Evolutionary conservation across 2,797 vertebrate species (phyloP), one percentile per base, ranked within the genome.

Genomic region (Tokudaia tokunoshimensis): DNA sequence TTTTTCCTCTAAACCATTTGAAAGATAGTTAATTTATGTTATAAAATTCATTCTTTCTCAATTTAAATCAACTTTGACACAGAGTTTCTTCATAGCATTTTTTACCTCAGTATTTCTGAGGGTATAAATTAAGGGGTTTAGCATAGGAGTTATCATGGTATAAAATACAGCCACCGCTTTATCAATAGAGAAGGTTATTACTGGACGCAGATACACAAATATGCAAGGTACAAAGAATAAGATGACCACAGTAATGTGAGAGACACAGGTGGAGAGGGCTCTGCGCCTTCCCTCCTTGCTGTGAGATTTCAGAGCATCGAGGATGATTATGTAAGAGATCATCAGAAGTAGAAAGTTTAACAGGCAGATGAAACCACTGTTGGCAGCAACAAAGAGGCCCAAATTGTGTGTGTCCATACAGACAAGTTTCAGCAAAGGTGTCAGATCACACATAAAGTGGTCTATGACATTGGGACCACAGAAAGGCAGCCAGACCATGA

Each of bases 401-500:
- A 95, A 13, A 0, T 10, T 80, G 14, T 70, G 61, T 2, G 61
- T 93, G 67, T 93, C 91, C 22, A 61, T 80, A 76, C 95, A 95
- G 37, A 89, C 41, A 0, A 97, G 90, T 75, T 95, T 89, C 52
- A 97, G 31, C 67, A 96, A 65, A 70, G 75, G 47, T 7, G 74
- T 61, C 80, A 97, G 52, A n/a, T 95, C 96, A 61, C 94, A 96
- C 87, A 96, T 93, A 19, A 97, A 97, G 41, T 96, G 92, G 24
- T 96, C 91, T 41, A 80, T 94, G 55, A 93, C 0, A 22, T 83
- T 95, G 1, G 91, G 92, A 20, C 87, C 97, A 93, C 67, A 86
- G 67, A 95, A 97, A 10, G 97, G 94, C 24, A 97, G 72, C 89
- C 91, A 81, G 65, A 91, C 14, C 2, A 0, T 97, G 29, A 89